A percentile compares a stretch with the other conserved stretches of the same genome.
Evolutionary conservation across 37 sponge, comb jelly and placozoan genomes (phyloP).

Genomic region (Bolinopsis microptera): DNA sequence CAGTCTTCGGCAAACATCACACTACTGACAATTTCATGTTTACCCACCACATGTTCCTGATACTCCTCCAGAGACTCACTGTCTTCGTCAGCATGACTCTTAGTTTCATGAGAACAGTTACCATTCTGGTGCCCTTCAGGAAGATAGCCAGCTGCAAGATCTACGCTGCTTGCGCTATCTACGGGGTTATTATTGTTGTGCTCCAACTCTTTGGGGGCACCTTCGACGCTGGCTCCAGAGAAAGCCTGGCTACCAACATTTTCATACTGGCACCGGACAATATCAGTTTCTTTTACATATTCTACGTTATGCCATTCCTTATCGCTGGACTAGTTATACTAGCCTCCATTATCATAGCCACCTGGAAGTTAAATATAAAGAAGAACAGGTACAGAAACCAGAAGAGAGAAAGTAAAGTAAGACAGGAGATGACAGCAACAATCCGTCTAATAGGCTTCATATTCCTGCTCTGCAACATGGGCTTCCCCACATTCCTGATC

Average conservation of each 20-base stretch:
- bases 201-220: not conserved
- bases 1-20: not conserved
- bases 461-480: slow-evolving; percentile 24
- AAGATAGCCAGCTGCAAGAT: not conserved
- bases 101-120: slow-evolving; percentile 1
- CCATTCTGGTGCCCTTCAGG: slow-evolving; percentile 43
- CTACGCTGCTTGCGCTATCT: not conserved
- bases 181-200: not conserved
- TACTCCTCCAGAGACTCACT: slow-evolving; percentile 19
- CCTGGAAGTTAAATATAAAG: slow-evolving; percentile 21
- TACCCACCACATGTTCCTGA: not conserved
- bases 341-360: slow-evolving; percentile 10
- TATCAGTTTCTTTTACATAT: not conserved
- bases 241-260: not conserved
- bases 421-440: slow-evolving; percentile 27
- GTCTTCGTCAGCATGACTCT: slow-evolving; percentile 50
- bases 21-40: not conserved
- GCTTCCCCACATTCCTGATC: slow-evolving; percentile 1
- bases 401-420: not conserved
- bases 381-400: slow-evolving; percentile 17
- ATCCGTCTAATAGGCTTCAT: not conserved
- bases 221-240: not conserved
- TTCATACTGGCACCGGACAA: slow-evolving; percentile 35
- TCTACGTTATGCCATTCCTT: not conserved
- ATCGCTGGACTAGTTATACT: not conserved